These are phyloP conservation scores for Cryptoblepharus egeriae DNA, from an alignment of 2,797 vertebrate genomes.

Conservation along the genomic window DNA sequence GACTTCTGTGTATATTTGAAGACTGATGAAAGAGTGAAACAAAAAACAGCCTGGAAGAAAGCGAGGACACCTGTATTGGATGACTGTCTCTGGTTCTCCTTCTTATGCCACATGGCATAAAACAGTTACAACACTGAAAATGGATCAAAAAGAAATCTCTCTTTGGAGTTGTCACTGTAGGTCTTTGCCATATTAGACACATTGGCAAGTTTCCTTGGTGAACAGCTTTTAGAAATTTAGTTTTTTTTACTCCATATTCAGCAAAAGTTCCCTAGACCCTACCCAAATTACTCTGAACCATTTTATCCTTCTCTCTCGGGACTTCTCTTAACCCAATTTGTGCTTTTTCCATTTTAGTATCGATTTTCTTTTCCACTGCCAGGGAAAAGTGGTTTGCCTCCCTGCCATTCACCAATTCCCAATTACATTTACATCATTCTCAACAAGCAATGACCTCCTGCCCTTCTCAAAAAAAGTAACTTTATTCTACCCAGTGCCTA, in stretches of 20 bases:
- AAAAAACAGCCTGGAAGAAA: no score
- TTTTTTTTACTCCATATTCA: not conserved
- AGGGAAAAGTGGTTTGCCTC: not conserved
- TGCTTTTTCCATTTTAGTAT: not conserved
- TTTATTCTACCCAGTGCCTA: not conserved
- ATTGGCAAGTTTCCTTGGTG: not conserved
- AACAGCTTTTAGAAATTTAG: not conserved
- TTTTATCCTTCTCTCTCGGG: not conserved
- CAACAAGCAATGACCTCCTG: not conserved
- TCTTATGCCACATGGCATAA: not conserved
- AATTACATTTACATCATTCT: not conserved
- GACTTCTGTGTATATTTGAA: no score
- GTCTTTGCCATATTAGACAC: not conserved
- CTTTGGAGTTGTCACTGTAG: no score
- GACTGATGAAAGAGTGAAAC: no score
- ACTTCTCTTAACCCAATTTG: not conserved
- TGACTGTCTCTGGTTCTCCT: not conserved
- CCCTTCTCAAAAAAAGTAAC: not conserved
- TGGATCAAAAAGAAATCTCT: no score
- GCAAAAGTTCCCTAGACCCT: not conserved
- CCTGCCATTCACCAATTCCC: not conserved
- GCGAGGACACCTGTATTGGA: no score
- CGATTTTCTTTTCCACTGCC: not conserved
- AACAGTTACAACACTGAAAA: not conserved
- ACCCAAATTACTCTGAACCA: not conserved